These are phyloP conservation scores for Dynastes hyllus DNA, from an alignment of 2,888 invertebrate species.

Conservation along the genomic window DNA sequence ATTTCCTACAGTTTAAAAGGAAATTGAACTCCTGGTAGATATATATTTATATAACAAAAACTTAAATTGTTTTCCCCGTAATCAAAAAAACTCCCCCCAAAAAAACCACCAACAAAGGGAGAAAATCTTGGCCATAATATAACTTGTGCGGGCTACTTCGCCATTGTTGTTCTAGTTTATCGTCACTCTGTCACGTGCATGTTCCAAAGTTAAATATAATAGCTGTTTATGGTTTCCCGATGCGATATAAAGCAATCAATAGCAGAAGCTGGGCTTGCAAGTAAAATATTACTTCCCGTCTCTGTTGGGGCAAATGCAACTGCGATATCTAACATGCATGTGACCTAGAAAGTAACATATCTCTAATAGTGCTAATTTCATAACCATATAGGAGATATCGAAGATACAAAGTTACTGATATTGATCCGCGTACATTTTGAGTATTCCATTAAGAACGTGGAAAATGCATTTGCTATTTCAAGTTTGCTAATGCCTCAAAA, in stretches of 20 bases:
- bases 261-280: slow-evolving; percentile 9
- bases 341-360: too few relatives aligned
- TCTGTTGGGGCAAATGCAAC: neutral
- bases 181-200: slow-evolving; percentile 25
- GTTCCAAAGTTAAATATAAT: slow-evolving; percentile 24
- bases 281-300: slow-evolving; percentile 9
- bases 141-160: slow-evolving; percentile 6
- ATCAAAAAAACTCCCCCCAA: neutral
- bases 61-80: neutral
- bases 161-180: slow-evolving; percentile 22
- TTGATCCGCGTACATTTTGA: too few relatives aligned
- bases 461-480: too few relatives aligned
- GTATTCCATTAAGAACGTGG: too few relatives aligned
- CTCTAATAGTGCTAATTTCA: too few relatives aligned
- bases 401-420: too few relatives aligned
- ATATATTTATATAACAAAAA: neutral
- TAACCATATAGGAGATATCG: too few relatives aligned
- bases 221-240: slow-evolving; percentile 28
- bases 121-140: too few relatives aligned
- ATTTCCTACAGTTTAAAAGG: too few relatives aligned
- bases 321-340: neutral
- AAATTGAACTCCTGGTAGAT: too few relatives aligned
- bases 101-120: neutral
- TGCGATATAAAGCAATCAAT: slow-evolving; percentile 20
- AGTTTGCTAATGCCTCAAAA: too few relatives aligned